Base-by-base conservation (phyloP, 1,140 invertebrate species). In the Mamestra configurata region DNA sequence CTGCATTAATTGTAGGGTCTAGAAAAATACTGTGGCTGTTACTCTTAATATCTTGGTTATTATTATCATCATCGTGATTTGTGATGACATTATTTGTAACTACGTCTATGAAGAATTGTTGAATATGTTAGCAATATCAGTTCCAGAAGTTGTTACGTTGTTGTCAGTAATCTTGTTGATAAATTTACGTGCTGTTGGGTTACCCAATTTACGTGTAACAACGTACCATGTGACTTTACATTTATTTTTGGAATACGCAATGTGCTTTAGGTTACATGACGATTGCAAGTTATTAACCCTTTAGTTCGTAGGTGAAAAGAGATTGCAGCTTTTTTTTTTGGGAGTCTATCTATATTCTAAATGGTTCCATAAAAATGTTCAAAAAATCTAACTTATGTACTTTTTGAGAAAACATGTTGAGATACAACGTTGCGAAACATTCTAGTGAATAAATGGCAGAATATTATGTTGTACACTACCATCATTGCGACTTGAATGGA, bases 81-180 rank as follows among this genome's bases (percentile, higher is more conserved):
- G 31, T 4, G 31, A 7, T 35, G 3, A 4, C 7, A 35, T 35
- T 35, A 35, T 35, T 35, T 35, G 3, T 35, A 7, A 35, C 31
- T n/a, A n/a, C n/a, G n/a, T n/a, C n/a, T n/a, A n/a, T n/a, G n/a
- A n/a, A n/a, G n/a, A n/a, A n/a, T n/a, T 35, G 7, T 35, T 35
- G 7, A 35, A 35, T 35, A 35, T 94, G 94, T n/a, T 86, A 97
- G 49, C 94, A 49, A n/a, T n/a, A 13, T 51, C 1, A 51, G 13
- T 5, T 13, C 43, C 31, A 35, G 43, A 46, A 46, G 43, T 35
- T 3, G 31, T 7, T 35, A n/a, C n/a, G n/a, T n/a, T n/a, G n/a
- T n/a, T n/a, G 31, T 35, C 43, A 46, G 4, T 49, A 49, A 49
- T 49, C 11, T 15, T 49, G 46, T 49, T 49, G 0, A 49, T 11